Evolutionary conservation across 2,888 invertebrate species (phyloP).

Genomic region (Onthophagus sagittarius): DNA sequence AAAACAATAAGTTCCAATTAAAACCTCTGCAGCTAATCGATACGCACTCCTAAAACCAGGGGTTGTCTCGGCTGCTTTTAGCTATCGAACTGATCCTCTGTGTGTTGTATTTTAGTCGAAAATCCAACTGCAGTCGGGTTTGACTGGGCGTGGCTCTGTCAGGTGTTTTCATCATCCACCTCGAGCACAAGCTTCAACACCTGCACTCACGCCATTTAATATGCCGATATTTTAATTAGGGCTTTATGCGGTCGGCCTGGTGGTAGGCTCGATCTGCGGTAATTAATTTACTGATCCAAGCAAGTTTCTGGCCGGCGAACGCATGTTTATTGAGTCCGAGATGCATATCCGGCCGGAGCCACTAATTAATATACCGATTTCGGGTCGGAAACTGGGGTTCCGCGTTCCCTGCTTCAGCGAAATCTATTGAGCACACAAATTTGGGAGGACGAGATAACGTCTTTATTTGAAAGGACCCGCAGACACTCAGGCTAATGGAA

Average conservation of each 20-base stretch:
- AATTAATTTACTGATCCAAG: slow-evolving; percentile 7
- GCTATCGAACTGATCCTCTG: neutral
- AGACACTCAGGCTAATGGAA: neutral
- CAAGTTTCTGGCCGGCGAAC: slow-evolving; percentile 1
- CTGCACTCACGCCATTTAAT: neutral
- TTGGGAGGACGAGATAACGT: neutral
- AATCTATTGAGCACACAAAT: neutral
- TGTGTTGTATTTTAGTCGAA: neutral
- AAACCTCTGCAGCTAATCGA: neutral
- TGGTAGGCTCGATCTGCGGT: slow-evolving; percentile 1
- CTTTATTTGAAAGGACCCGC: neutral
- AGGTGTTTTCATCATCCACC: neutral
- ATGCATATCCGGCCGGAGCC: slow-evolving; percentile 5
- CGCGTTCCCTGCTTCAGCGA: neutral
- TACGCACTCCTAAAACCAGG: neutral
- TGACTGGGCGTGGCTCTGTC: neutral
- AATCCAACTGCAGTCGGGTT: neutral
- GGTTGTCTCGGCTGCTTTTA: neutral
- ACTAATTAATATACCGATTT: slow-evolving; percentile 12
- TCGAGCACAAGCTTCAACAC: neutral
- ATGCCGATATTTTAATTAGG: slow-evolving; percentile 6
- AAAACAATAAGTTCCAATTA: neutral
- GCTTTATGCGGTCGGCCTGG: neutral
- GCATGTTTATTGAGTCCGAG: slow-evolving; percentile 12
- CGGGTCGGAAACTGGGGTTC: neutral